phyloP scores from a whole-genome alignment of 2,113 vertebrate genomes.

The Apodemus sylvaticus region DNA sequence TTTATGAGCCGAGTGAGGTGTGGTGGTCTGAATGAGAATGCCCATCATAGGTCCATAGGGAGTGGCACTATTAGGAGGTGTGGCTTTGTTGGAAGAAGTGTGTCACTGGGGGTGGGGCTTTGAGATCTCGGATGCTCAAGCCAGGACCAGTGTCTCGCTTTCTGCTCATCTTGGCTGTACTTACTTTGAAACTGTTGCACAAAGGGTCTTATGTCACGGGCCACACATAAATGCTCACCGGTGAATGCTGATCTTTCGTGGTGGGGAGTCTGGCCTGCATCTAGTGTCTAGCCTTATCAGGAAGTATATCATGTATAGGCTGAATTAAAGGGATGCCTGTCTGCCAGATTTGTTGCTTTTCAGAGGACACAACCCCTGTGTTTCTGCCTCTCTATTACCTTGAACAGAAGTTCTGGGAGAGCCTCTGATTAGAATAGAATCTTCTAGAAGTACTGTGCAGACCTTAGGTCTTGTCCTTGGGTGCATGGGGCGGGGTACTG shows the following conservation, averaged over 20 bases:
- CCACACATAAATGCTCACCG: not conserved
- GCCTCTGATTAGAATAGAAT: not conserved
- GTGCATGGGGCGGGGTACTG: not conserved
- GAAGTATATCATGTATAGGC: too few relatives aligned
- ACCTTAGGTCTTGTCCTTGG: not conserved
- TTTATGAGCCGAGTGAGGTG: slow-evolving; percentile 77
- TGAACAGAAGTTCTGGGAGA: not conserved
- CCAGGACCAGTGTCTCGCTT: not conserved
- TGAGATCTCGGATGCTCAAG: not conserved
- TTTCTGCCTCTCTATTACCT: not conserved
- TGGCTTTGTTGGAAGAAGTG: not conserved
- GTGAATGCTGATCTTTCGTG: not conserved
- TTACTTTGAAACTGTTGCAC: not conserved
- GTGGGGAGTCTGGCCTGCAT: too few relatives aligned
- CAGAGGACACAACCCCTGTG: not conserved
- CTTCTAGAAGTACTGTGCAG: not conserved
- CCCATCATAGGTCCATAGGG: not conserved
- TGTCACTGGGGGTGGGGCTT: not conserved
- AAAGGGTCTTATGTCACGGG: not conserved
- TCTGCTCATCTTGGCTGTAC: not conserved
- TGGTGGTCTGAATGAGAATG: not conserved
- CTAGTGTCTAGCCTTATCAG: not conserved
- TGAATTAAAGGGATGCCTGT: not conserved
- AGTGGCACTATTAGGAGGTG: not conserved
- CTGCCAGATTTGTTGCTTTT: not conserved